Evolutionary conservation across 2,113 vertebrate genomes (phyloP).

Genomic region (Romanogobio albipinnatus): DNA sequence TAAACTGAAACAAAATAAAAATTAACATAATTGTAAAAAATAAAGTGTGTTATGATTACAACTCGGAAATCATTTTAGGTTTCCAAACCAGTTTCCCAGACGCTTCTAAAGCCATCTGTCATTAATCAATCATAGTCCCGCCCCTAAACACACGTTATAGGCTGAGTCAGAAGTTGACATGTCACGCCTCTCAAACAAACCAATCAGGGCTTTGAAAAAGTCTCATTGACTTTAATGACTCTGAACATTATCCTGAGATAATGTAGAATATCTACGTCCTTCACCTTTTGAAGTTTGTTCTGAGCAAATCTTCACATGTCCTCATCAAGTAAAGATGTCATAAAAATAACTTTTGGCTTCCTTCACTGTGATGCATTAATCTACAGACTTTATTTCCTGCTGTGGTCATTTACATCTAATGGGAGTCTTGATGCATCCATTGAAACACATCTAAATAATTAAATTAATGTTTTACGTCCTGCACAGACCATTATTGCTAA

Average conservation of each 20-base stretch:
- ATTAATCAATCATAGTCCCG: not conserved
- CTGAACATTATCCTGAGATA: not conserved
- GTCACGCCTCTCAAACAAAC: not conserved
- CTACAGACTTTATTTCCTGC: not conserved
- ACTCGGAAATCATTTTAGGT: not conserved
- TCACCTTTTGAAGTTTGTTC: not conserved
- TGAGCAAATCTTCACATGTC: not conserved
- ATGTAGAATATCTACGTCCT: no score
- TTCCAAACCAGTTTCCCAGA: not conserved
- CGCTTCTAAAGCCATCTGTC: not conserved
- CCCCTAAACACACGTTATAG: not conserved
- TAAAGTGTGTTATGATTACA: not conserved
- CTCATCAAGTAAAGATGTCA: not conserved
- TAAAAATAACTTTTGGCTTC: not conserved
- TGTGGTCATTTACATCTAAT: slow-evolving; percentile 16
- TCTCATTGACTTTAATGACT: not conserved
- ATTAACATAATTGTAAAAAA: not conserved
- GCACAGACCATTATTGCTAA: slow-evolving; percentile 50
- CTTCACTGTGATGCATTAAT: slow-evolving; percentile 4
- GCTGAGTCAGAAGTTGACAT: not conserved
- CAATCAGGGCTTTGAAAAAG: not conserved
- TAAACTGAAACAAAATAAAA: not conserved
- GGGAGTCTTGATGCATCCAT: slow-evolving; percentile 8
- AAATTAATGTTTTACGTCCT: slow-evolving; percentile 23
- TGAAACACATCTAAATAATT: slow-evolving; percentile 46